A percentile compares a stretch with the other conserved stretches of the same genome.
These are phyloP conservation scores for Oscheius sp. DNA, from an alignment of 2,888 invertebrate genomes.

Conservation along the genomic window DNA sequence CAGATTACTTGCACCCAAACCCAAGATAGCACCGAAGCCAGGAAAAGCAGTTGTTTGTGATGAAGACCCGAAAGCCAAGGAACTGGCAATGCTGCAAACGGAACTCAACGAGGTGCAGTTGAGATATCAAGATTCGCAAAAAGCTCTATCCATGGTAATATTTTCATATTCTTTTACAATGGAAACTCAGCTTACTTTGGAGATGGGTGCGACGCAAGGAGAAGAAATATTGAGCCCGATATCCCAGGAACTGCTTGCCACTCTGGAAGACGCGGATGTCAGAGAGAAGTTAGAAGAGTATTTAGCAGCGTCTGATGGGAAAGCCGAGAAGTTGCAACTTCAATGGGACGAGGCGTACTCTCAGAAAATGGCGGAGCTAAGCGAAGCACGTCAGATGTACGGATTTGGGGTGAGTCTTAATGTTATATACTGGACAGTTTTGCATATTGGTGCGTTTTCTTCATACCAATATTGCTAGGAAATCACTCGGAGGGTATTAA, in stretches of 20 bases:
- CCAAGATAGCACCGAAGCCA: slow-evolving; percentile 25
- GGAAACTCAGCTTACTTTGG: no score
- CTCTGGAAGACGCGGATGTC: background rate
- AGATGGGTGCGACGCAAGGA: background rate
- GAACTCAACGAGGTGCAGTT: background rate
- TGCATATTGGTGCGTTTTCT: background rate
- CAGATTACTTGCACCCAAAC: slow-evolving; percentile 20
- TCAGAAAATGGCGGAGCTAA: slow-evolving; percentile 8
- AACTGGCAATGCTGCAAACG: background rate
- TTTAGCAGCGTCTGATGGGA: background rate
- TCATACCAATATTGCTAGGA: no score
- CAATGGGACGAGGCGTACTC: slow-evolving; percentile 22
- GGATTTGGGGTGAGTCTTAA: slow-evolving; percentile 10
- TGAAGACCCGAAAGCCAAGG: slow-evolving; percentile 8
- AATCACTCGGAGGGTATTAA: no score
- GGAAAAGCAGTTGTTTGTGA: background rate
- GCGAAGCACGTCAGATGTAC: background rate
- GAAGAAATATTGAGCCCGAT: background rate
- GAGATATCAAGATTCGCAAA: background rate
- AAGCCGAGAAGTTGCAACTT: slow-evolving; percentile 1
- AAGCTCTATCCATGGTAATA: background rate
- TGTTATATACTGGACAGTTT: background rate
- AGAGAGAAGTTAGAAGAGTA: background rate
- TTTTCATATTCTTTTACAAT: no score
- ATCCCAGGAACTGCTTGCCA: slow-evolving; percentile 4